These are phyloP conservation scores for Scaptomyza cyrtandrae DNA, from an alignment of 2,888 invertebrate genomes.

Conservation along the genomic window DNA sequence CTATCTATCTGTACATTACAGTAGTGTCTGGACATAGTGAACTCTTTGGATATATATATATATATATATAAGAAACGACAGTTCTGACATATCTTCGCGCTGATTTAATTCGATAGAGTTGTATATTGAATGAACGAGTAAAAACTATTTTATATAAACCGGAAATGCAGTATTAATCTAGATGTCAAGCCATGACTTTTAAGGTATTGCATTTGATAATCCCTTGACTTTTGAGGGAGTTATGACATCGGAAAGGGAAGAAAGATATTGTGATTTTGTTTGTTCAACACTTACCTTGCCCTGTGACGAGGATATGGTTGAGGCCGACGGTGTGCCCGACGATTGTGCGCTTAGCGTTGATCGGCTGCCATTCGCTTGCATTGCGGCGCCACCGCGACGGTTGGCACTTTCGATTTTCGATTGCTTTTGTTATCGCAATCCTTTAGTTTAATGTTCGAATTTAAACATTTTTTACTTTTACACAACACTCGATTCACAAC, in stretches of 20 bases:
- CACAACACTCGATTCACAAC: not conserved
- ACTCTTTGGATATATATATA: no score
- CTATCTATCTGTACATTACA: not conserved
- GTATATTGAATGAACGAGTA: no score
- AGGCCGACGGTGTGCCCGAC: constrained; percentile 83
- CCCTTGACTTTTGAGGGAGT: no score
- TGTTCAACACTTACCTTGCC: constrained; percentile 81
- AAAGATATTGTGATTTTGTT: no score
- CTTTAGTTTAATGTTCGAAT: constrained; percentile 19
- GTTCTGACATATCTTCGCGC: no score
- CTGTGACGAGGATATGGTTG: constrained; percentile 82
- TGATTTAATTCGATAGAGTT: no score
- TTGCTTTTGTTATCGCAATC: constrained; percentile 33
- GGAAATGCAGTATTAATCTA: no score
- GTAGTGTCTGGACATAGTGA: not conserved
- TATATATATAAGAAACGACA: no score
- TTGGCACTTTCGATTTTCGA: constrained; percentile 13
- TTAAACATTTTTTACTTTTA: constrained; percentile 28
- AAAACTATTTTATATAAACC: no score
- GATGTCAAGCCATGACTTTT: no score
- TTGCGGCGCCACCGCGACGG: constrained; percentile 59
- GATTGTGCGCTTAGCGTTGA: constrained; percentile 83
- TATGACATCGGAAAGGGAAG: no score
- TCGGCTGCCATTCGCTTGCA: constrained; percentile 82
- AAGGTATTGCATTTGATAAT: no score